Conservation (phyloP, 2,888 invertebrate species). For the Eledona agricola region DNA sequence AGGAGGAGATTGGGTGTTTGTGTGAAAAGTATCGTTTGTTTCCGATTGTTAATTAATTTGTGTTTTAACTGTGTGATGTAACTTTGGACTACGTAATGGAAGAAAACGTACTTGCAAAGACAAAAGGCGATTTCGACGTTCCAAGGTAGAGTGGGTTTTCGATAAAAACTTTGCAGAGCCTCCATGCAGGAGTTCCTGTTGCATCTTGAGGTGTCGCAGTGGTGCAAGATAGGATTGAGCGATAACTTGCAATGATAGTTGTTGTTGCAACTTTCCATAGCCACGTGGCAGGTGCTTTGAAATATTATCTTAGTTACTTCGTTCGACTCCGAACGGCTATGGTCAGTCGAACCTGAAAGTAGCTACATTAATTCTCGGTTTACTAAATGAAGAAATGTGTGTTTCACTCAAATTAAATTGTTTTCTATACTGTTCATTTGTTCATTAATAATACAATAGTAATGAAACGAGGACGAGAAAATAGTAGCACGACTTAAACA, state of each 20-base stretch:
- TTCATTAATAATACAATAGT: no score
- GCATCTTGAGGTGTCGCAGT: slow-evolving; percentile 81
- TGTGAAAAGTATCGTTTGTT: slow-evolving; percentile 27
- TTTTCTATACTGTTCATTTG: slow-evolving; percentile 40
- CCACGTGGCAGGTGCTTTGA: slow-evolving; percentile 87
- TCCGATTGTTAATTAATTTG: slow-evolving; percentile 29
- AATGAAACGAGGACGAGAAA: no score
- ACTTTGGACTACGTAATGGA: slow-evolving; percentile 37
- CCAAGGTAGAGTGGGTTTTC: slow-evolving; percentile 80
- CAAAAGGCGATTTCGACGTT: slow-evolving; percentile 92
- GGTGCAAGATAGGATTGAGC: slow-evolving; percentile 84
- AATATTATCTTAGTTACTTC: slow-evolving; percentile 62
- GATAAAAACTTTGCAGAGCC: slow-evolving; percentile 85
- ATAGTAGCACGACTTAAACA: slow-evolving; percentile 31
- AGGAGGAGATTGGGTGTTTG: slow-evolving; percentile 26
- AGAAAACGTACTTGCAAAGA: slow-evolving; percentile 84
- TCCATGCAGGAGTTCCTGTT: slow-evolving; percentile 89
- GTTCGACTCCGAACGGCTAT: slow-evolving; percentile 64
- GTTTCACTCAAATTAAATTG: slow-evolving; percentile 46
- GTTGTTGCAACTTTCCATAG: slow-evolving; percentile 82
- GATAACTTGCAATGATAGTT: slow-evolving; percentile 81
- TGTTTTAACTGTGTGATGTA: slow-evolving; percentile 27
- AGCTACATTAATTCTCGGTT: slow-evolving; percentile 32
- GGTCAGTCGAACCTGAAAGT: slow-evolving; percentile 55
- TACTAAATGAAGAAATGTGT: slow-evolving; percentile 60